Evolutionary conservation across 2,888 invertebrate genomes (phyloP), one percentile per base, ranked within the genome.

Genomic region (Hoplodrina blanda): DNA sequence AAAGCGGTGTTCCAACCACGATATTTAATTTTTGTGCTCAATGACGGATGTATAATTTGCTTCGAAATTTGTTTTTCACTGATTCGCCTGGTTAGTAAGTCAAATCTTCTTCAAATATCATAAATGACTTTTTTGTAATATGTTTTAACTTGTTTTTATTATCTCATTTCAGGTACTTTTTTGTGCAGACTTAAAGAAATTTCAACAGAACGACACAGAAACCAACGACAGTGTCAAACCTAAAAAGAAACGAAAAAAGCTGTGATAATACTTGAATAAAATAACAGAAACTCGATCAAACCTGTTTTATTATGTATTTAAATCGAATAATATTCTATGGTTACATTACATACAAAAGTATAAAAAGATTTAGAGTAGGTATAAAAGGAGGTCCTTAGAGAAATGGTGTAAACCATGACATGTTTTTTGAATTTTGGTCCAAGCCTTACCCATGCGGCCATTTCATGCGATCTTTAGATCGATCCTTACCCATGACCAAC

Each of bases 121-220:
- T 25, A 25, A 25, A 25, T 25, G 25, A 2, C 2, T 25, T 25
- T 33, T 33, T 33, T 33, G 2, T 4, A 4, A 33, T 33, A 37
- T 8, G 7, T 7, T 37, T 37, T 46, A 46, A 46, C 1, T 2
- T 5, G 4, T 41, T 30, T 33, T 7, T 30, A 13, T 20, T n/a
- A 10, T 25, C 10, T 52, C 69, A 67, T 96, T 96, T 7, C 89
- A 98, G 98, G 97, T 98, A 13, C 91, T 98, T 55, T 98, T 98
- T 91, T 97, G 98, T 91, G 97, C 98, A n/a, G 98, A 98, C 90
- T 92, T 98, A 69, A 97, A 97, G 93, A 97, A 97, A 92, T 97
- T 98, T 90, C 96, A 97, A 95, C 89, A 94, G 52, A 87, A 83
- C 19, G 87, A 87, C 19, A 80, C 66, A 20, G 73, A 81, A 4